Evolutionary conservation across 2,113 vertebrate species (phyloP).

Genomic region (Cyprinodon tularosa): DNA sequence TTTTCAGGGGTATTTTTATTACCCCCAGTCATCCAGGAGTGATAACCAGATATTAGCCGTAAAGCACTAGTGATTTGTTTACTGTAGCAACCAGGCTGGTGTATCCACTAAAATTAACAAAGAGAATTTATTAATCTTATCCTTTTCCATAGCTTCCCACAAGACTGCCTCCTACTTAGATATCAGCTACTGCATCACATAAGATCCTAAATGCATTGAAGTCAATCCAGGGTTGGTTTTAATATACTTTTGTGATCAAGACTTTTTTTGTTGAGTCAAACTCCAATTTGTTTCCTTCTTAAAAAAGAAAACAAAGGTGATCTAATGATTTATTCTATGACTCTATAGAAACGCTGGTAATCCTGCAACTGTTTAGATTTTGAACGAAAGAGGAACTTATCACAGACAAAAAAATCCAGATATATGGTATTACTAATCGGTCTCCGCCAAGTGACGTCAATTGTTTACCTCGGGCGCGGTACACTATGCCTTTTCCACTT

Average conservation of each 20-base stretch:
- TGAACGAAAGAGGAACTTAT: too few species aligned
- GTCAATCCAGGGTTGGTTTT: too few species aligned
- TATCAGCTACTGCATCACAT: not conserved
- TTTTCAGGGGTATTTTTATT: not conserved
- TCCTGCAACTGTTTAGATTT: too few species aligned
- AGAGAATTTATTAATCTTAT: not conserved
- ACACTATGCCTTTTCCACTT: too few species aligned
- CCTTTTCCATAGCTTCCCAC: not conserved
- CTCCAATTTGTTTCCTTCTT: not conserved
- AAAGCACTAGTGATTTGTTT: not conserved
- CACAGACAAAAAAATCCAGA: too few species aligned
- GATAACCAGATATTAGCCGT: constrained; percentile 9
- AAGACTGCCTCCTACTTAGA: not conserved
- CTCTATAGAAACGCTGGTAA: not conserved
- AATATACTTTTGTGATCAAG: too few species aligned
- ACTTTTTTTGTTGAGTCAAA: too few species aligned
- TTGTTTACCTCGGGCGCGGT: too few species aligned
- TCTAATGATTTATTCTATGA: too few species aligned
- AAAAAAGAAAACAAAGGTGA: not conserved
- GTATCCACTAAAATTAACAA: not conserved
- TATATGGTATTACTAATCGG: too few species aligned
- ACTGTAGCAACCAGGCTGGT: not conserved
- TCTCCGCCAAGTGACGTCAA: too few species aligned
- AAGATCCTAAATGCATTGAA: too few species aligned
- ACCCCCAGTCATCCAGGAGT: constrained; percentile 7